Base-by-base conservation (phyloP, 30 jellyfish, hydroid and myxozoan species). In the Sanderia malayensis region DNA sequence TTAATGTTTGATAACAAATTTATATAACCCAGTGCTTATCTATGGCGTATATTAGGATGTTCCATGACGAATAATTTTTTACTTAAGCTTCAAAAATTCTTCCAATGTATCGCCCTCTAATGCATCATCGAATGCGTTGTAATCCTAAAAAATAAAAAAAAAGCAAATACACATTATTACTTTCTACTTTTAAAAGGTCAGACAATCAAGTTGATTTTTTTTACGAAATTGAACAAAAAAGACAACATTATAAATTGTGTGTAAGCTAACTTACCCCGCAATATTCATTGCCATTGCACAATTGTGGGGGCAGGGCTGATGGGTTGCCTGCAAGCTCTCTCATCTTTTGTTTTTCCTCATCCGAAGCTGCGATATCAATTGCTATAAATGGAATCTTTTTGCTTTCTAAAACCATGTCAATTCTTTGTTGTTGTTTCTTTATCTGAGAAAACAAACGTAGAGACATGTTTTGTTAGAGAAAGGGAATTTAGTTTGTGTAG, bases 181-280 rank as follows among this genome's bases (percentile, higher is more conserved):
- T n/a, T n/a, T n/a, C n/a, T n/a, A n/a, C n/a, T n/a, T n/a, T n/a
- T n/a, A n/a, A n/a, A n/a, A n/a, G n/a, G n/a, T n/a, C n/a, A n/a
- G n/a, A n/a, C n/a, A n/a, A n/a, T n/a, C n/a, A n/a, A n/a, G n/a
- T n/a, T n/a, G n/a, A n/a, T n/a, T n/a, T n/a, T n/a, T n/a, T n/a
- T n/a, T n/a, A n/a, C n/a, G n/a, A n/a, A n/a, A n/a, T n/a, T n/a
- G n/a, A n/a, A n/a, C n/a, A n/a, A n/a, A n/a, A n/a, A n/a, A n/a
- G n/a, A n/a, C n/a, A n/a, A n/a, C n/a, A n/a, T n/a, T n/a, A n/a
- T n/a, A n/a, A n/a, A n/a, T n/a, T n/a, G n/a, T n/a, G n/a, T n/a
- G n/a, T n/a, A n/a, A n/a, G n/a, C n/a, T n/a, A 8, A 60, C 95
- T 73, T 55, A 83, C 95, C 83, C 95, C 95, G 47, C 92, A 83